Conservation (phyloP, 2,888 invertebrate genomes). For the Listrodromus nycthemerus region DNA sequence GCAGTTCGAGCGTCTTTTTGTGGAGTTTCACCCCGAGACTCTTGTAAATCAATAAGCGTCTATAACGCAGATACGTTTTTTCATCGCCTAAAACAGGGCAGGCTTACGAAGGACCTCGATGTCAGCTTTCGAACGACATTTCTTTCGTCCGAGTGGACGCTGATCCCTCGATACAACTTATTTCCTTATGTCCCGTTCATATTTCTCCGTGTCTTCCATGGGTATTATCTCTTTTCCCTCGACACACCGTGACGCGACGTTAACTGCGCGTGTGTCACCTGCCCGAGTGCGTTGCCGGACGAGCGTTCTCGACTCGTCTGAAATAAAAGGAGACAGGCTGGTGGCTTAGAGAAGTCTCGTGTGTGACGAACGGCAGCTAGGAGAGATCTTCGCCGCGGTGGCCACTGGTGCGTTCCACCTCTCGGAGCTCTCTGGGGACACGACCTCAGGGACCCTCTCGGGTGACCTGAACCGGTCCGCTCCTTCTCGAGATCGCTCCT, state of each 20-base stretch:
- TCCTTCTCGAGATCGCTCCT: conserved; percentile 75
- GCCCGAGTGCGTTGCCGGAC: conserved; percentile 35
- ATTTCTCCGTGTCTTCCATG: conserved; percentile 5
- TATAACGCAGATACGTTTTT: conserved; percentile 36
- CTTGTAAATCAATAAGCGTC: conserved; percentile 52
- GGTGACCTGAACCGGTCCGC: conserved; percentile 83
- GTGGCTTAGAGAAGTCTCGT: background rate
- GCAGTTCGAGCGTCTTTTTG: conserved; percentile 32
- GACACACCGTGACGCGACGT: conserved; percentile 54
- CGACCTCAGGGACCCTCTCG: conserved; percentile 76
- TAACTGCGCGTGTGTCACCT: conserved; percentile 49
- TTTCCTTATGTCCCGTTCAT: conserved; percentile 46
- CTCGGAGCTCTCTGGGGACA: conserved; percentile 71
- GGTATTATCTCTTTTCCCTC: conserved; percentile 28
- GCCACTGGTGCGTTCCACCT: conserved; percentile 36
- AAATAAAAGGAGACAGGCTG: conserved; percentile 25
- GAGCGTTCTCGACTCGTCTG: conserved; percentile 51
- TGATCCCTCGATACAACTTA: conserved; percentile 68
- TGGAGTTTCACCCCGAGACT: conserved; percentile 5
- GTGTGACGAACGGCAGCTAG: conserved; percentile 49
- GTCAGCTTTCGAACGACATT: conserved; percentile 57
- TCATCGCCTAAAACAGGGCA: conserved; percentile 27
- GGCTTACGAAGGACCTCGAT: conserved; percentile 47
- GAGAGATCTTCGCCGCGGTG: conserved; percentile 62
- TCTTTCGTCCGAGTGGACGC: conserved; percentile 27